Percentiles rank a stretch among this genome's conserved stretches.
phyloP scores from a whole-genome alignment of 2,113 vertebrate species.

The Poicephalus gulielmi region DNA sequence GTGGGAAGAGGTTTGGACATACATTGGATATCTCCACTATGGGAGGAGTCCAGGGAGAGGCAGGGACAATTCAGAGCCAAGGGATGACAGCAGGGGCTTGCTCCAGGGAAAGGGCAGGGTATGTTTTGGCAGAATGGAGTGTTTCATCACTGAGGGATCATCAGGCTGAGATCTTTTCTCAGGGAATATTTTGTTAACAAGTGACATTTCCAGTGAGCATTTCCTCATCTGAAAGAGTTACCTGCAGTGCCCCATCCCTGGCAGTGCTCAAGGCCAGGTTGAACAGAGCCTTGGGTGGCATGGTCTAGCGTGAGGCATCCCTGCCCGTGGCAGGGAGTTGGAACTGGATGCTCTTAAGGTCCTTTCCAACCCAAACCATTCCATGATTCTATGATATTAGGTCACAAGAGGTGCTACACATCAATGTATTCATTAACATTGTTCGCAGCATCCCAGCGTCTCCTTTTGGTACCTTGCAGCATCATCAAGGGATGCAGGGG shows the following conservation, averaged over 20 bases:
- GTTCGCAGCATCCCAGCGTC: not conserved
- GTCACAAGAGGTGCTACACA: rapidly evolving
- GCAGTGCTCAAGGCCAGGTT: not conserved
- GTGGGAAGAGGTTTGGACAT: rapidly evolving
- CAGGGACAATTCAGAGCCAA: not conserved
- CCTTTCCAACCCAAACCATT: not conserved
- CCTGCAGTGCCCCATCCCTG: not conserved
- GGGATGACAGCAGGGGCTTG: not conserved
- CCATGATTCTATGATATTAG: not conserved
- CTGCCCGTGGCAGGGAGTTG: not conserved
- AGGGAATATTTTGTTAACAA: not conserved
- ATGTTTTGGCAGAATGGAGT: not conserved
- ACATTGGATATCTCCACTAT: rapidly evolving
- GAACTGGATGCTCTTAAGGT: not conserved
- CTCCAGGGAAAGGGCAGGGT: conserved; percentile 7
- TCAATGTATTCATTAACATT: not conserved
- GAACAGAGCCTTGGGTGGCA: not conserved
- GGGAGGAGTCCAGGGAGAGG: not conserved
- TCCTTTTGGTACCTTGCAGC: not conserved
- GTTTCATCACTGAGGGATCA: not conserved
- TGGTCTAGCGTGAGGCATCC: not conserved
- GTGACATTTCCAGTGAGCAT: not conserved
- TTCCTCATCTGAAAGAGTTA: not conserved
- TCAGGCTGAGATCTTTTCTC: not conserved
- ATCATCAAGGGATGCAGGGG: too few species aligned